phyloP scores from a whole-genome alignment of 2,888 invertebrate genomes.

The Allolobophora icterica region DNA sequence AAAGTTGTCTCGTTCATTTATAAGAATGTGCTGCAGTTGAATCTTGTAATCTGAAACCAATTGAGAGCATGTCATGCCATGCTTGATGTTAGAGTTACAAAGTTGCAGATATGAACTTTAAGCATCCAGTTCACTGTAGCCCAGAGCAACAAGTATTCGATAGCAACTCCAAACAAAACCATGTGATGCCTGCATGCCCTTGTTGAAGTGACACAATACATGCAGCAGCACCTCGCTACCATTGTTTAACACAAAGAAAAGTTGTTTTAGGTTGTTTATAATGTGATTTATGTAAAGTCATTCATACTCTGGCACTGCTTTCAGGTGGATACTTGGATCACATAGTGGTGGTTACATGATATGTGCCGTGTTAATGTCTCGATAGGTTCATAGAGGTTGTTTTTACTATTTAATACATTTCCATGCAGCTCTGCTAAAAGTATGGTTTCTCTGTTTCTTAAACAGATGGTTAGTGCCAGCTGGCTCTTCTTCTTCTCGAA shows the following conservation, averaged over 20 bases:
- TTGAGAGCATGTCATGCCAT: background rate
- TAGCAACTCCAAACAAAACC: too few relatives aligned
- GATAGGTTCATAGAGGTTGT: background rate
- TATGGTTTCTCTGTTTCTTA: background rate
- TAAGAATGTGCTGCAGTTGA: background rate
- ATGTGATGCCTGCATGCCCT: too few relatives aligned
- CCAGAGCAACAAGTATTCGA: too few relatives aligned
- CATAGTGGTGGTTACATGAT: too few relatives aligned
- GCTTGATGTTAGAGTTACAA: background rate
- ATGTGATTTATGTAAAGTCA: too few relatives aligned
- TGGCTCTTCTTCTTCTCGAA: constrained; percentile 64
- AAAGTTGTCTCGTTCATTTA: background rate
- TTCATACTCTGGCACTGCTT: too few relatives aligned
- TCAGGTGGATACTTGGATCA: too few relatives aligned
- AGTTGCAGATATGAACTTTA: background rate
- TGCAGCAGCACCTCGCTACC: too few relatives aligned
- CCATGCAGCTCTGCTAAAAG: background rate
- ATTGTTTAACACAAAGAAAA: too few relatives aligned
- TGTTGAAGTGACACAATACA: too few relatives aligned
- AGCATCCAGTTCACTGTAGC: background rate
- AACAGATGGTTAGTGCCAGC: constrained; percentile 57
- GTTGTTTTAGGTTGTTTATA: too few relatives aligned
- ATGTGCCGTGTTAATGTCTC: background rate
- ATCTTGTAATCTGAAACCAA: background rate
- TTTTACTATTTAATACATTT: background rate